Conservation (phyloP, 2,113 vertebrate genomes). For the Eulacestoma nigropectus region DNA sequence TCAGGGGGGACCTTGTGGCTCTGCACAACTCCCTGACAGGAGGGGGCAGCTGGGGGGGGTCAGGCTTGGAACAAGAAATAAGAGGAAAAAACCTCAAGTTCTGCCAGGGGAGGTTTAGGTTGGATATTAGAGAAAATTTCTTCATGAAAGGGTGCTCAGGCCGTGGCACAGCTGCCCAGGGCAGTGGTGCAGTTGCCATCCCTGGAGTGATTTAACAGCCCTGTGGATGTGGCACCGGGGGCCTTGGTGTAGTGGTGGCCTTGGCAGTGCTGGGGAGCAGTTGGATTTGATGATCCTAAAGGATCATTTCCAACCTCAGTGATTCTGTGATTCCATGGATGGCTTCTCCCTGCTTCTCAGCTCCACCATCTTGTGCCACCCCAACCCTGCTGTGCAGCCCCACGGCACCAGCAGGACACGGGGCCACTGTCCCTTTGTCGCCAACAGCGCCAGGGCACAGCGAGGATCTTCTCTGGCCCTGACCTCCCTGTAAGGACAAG, state of each 20-base stretch:
- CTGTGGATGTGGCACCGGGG: neutral
- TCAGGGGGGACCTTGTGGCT: neutral
- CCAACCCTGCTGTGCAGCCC: neutral
- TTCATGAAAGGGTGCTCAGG: neutral
- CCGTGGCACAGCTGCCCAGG: neutral
- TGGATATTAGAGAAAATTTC: neutral
- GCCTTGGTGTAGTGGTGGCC: neutral
- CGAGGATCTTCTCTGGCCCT: neutral
- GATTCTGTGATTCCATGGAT: neutral
- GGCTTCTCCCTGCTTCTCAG: neutral
- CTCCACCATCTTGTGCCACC: neutral
- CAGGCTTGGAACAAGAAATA: neutral
- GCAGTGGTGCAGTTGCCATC: neutral
- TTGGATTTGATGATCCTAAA: neutral
- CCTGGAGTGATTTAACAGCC: rapidly evolving
- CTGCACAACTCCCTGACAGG: neutral
- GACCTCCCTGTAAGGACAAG: neutral
- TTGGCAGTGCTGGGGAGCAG: neutral
- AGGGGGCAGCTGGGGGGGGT: rapidly evolving
- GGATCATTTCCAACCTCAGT: neutral
- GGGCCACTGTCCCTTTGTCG: neutral
- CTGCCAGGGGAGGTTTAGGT: neutral
- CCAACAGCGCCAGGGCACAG: neutral
- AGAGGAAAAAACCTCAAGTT: neutral
- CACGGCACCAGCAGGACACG: neutral